Conservation (phyloP, 1,140 invertebrate species). For the Sycobia sp. region DNA sequence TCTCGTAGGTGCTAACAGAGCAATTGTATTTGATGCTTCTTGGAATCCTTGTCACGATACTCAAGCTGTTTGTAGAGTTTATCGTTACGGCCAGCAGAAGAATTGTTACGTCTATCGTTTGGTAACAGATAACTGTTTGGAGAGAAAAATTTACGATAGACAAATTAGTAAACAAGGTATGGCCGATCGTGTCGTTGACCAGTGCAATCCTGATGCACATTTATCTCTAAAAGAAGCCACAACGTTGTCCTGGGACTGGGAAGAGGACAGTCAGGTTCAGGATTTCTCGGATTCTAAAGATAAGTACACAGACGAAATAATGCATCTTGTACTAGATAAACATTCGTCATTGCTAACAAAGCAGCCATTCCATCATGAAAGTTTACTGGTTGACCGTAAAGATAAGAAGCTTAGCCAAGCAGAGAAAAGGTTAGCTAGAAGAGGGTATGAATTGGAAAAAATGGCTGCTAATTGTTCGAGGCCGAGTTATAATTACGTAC, state of each 20-base stretch:
- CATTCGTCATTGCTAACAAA: constrained; percentile 77
- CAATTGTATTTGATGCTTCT: constrained; percentile 96
- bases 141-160: constrained; percentile 97
- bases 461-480: constrained; percentile 72
- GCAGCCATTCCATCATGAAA: constrained; percentile 96
- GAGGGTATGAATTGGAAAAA: constrained; percentile 93
- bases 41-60: constrained; percentile 99
- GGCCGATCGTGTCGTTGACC: constrained; percentile 96
- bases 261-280: constrained; percentile 76
- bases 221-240: constrained; percentile 94
- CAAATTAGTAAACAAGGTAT: constrained; percentile 98
- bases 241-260: constrained; percentile 90
- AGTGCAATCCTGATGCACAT: constrained; percentile 95
- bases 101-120: constrained; percentile 95
- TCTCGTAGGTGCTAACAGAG: constrained; percentile 94
- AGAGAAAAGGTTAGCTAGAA: constrained; percentile 91
- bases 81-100: constrained; percentile 93
- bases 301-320: constrained; percentile 80
- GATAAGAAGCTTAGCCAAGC: constrained; percentile 94
- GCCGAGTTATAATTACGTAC: constrained; percentile 59
- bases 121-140: constrained; percentile 95
- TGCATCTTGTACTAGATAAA: constrained; percentile 74
- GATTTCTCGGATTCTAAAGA: constrained; percentile 74
- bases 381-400: constrained; percentile 91
- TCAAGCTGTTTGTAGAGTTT: constrained; percentile 97